Evolutionary conservation across 2,113 vertebrate genomes (phyloP), one percentile per base, ranked within the genome.

Genomic region (Podiceps cristatus): DNA sequence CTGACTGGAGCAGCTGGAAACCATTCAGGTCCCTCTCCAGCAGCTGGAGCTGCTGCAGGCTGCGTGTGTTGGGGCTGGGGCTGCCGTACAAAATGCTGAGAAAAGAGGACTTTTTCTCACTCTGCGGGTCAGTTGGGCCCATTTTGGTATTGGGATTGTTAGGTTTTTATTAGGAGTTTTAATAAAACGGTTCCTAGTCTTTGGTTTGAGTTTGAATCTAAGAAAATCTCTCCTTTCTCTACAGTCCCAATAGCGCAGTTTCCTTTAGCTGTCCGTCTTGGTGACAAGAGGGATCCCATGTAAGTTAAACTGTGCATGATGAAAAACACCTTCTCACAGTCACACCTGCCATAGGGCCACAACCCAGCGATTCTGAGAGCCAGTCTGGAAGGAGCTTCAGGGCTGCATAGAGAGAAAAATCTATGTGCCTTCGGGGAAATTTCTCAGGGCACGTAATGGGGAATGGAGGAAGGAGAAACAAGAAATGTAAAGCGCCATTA

Each of bases 401-500:
- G 18, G 40, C 31, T 75, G 4, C 42, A 18, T 19, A 52, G 55
- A 80, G 42, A 52, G 82, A 91, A 72, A 14, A 47, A 58, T 40
- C n/a, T 29, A 4, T 37, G 22, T 69, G 47, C 29, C 58, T 76
- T 82, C 5, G 7, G 58, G 71, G 63, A 77, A 44, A 72, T 49
- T 86, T 86, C n/a, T 69, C 0, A 0, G 33, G 63, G 10, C 47
- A n/a, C 10, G 16, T 71, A 67, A 68, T 58, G 31, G 33, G 53
- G 56, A 92, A 59, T 66, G 29, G 64, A 96, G 60, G 35, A 91
- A 96, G 58, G 37, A 86, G 72, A 88, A 94, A 75, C 35, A 69
- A 81, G 67, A 81, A 37, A 88, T 88, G 60, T 92, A 89, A 95
- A 87, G 16, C 6, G 2, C 42, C 15, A 4, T 53, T 90, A 92